Evolutionary conservation across 2,888 invertebrate genomes (phyloP), one percentile per base, ranked within the genome.

Genomic region (Gastrophysa polygoni): DNA sequence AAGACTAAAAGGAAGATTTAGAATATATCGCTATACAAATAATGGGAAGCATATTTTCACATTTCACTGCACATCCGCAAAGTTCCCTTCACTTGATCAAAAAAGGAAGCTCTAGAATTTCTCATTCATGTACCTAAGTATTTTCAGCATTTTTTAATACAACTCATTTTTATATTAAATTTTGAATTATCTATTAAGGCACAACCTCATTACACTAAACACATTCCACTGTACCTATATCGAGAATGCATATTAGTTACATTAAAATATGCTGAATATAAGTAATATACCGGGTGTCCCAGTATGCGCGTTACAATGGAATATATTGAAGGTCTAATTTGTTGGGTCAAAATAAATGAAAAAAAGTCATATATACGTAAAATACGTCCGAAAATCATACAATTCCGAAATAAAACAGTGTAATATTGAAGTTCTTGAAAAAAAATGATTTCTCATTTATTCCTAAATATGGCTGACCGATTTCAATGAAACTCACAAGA

Each of bases 171-270:
- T 68, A 70, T 76, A 76, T 76, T 77, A 77, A 78, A 77, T 77
- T 78, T 78, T 76, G 77, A 77, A 77, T 73, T 77, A 78, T 75
- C 78, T 80, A 80, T 77, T 80, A 80, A 80, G 80, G 80, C 79
- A 79, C 80, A 76, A 77, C 76, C 76, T 76, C 75, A 74, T 70
- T 61, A 61, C 50, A 67, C 67, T 68, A 66, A 54, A 24, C 20
- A 34, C 24, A 32, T 16, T 20, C 34, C 11, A 34, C 17, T 29
- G 51, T 29, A 32, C 17, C 32, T 51, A 34, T n/a, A n/a, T 51
- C 18, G 18, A 51, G 20, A 32, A 18, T 18, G 16, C n/a, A 14
- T 11, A 8, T 38, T 20, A 24, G 14, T 54, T 24, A 54, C 43
- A 54, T 24, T 43, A 8, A 34, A 52, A 20, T 20, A 34, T 51